These are phyloP conservation scores for Rallus limicola DNA, from an alignment of 2,113 vertebrate species.

Conservation along the genomic window DNA sequence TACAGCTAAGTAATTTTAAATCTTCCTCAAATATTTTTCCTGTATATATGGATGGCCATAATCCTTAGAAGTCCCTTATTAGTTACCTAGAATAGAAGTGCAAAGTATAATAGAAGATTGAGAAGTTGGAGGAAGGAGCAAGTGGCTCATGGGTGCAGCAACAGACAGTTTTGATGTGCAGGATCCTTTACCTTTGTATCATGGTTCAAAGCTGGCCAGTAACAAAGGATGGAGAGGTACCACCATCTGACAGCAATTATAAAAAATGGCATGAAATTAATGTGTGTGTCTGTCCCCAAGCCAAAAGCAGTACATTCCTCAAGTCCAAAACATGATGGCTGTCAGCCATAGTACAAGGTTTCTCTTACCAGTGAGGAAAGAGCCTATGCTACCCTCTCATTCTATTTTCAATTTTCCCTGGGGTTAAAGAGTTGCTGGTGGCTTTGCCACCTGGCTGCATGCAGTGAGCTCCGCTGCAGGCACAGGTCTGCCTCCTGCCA, in stretches of 20 bases:
- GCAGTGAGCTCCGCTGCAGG: not conserved
- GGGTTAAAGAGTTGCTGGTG: not conserved
- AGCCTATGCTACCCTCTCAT: rapidly evolving
- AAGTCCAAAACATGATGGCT: not conserved
- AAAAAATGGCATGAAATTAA: not conserved
- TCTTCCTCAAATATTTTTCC: not conserved
- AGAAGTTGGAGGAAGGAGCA: not conserved
- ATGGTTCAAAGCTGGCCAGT: not conserved
- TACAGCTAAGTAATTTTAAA: not conserved
- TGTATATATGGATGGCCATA: not conserved
- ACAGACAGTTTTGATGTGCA: not conserved
- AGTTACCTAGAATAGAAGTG: not conserved
- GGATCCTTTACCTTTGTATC: not conserved
- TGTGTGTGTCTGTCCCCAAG: not conserved
- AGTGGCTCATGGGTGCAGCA: not conserved
- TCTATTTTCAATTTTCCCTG: not conserved
- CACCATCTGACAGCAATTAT: not conserved
- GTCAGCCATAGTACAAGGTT: not conserved
- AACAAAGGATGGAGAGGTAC: not conserved
- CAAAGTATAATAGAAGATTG: not conserved
- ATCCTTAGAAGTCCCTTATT: not conserved
- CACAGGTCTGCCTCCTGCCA: not conserved
- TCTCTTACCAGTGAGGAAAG: not conserved
- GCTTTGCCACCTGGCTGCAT: not conserved
- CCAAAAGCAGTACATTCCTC: not conserved